phyloP scores from a whole-genome alignment of 2,113 vertebrate genomes.

The Coryphaenoides rupestris region DNA sequence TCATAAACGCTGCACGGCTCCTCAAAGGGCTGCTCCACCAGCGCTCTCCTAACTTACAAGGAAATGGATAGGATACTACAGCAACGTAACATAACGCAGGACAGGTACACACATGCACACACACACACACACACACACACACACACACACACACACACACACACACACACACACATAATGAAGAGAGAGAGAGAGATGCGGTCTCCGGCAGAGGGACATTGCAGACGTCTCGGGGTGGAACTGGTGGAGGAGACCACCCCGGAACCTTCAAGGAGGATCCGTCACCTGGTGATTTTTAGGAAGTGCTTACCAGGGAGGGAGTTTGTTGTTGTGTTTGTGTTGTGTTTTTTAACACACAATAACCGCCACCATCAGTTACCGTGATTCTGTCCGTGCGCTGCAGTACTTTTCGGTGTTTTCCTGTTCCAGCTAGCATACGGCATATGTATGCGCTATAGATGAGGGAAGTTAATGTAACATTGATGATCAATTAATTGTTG shows the following conservation, averaged over 20 bases:
- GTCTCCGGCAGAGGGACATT: too few species aligned
- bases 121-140: neutral
- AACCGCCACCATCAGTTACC: conserved; percentile 33
- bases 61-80: conserved; percentile 38
- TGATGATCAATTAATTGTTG: too few species aligned
- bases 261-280: too few species aligned
- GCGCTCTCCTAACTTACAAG: conserved; percentile 44
- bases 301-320: neutral
- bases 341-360: neutral
- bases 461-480: too few species aligned
- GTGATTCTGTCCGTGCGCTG: conserved; percentile 20
- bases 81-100: neutral
- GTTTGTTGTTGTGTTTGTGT: too few species aligned
- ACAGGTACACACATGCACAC: neutral
- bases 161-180: conserved; percentile 5
- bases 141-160: conserved; percentile 14
- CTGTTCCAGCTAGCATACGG: neutral
- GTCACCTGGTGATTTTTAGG: neutral
- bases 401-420: neutral
- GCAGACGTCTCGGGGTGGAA: neutral
- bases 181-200: neutral
- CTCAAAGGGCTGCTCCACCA: conserved; percentile 56
- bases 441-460: neutral
- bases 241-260: too few species aligned
- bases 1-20: conserved; percentile 41